Percentiles rank a stretch among this genome's conserved stretches.
phyloP scores from a whole-genome alignment of 2,888 invertebrate genomes.

The Zele albiditarsus region DNA sequence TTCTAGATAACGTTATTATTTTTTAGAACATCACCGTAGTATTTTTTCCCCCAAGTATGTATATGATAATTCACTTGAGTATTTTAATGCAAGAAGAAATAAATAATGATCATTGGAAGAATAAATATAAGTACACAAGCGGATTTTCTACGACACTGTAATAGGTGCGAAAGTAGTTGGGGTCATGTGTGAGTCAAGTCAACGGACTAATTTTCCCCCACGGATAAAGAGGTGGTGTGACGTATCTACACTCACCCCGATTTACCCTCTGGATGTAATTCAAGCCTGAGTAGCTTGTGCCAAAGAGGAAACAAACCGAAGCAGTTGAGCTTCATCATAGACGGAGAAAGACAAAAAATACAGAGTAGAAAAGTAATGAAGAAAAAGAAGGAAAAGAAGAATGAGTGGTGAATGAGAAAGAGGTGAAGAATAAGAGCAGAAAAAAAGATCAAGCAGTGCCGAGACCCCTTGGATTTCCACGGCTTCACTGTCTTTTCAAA shows the following conservation, averaged over 20 bases:
- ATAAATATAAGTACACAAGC: slow-evolving; percentile 9
- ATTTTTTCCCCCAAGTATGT: too few species aligned
- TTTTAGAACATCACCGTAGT: too few species aligned
- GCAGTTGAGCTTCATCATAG: slow-evolving; percentile 41
- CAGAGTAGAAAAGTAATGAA: slow-evolving; percentile 32
- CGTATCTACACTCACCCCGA: not conserved
- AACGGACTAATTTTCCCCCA: slow-evolving; percentile 28
- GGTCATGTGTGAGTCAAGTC: slow-evolving; percentile 36
- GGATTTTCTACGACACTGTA: slow-evolving; percentile 21
- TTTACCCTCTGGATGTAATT: slow-evolving; percentile 27
- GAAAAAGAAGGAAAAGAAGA: slow-evolving; percentile 40
- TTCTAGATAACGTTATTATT: too few species aligned
- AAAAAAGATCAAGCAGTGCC: slow-evolving; percentile 68
- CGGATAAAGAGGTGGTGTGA: slow-evolving; percentile 21
- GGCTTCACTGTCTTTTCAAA: slow-evolving; percentile 71
- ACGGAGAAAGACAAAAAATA: slow-evolving; percentile 38
- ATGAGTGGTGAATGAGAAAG: slow-evolving; percentile 48
- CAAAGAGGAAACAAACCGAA: slow-evolving; percentile 49
- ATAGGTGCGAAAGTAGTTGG: slow-evolving; percentile 30
- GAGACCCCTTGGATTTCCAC: slow-evolving; percentile 72
- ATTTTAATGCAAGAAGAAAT: not conserved
- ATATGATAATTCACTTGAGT: too few species aligned
- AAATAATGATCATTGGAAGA: not conserved
- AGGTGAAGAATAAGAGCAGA: slow-evolving; percentile 46
- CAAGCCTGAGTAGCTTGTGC: slow-evolving; percentile 47